Conservation (phyloP, 2,113 vertebrate genomes). For the Mungos mungo region DNA sequence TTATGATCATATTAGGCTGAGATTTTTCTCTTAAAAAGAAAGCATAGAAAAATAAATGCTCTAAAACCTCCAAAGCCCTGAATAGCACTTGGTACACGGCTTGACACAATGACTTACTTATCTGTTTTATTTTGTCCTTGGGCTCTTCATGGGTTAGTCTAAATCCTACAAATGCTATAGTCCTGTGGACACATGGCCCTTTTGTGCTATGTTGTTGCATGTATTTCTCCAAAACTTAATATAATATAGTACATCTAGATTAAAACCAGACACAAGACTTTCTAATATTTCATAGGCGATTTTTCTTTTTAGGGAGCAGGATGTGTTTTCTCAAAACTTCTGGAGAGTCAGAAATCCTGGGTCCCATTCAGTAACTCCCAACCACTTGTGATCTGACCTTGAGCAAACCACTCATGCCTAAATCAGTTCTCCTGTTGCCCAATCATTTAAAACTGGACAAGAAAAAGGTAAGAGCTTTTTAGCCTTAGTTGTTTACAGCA, state of each 20-base stretch:
- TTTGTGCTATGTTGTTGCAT: not conserved
- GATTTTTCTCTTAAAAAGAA: conserved; percentile 23
- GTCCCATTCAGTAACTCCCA: conserved; percentile 18
- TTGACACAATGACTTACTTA: not conserved
- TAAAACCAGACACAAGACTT: conserved; percentile 39
- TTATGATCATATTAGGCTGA: conserved; percentile 19
- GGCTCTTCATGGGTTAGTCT: not conserved
- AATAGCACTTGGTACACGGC: not conserved
- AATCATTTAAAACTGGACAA: not conserved
- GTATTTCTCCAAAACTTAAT: not conserved
- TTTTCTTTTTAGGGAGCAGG: not conserved
- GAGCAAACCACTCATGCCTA: conserved; percentile 23
- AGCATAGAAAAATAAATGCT: not conserved
- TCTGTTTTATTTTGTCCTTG: not conserved
- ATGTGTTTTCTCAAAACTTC: not conserved
- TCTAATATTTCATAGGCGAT: not conserved
- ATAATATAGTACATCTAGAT: not conserved
- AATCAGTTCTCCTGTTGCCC: not conserved
- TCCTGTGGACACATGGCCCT: not conserved
- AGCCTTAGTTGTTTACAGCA: not conserved
- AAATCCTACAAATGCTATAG: not conserved
- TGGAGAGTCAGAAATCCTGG: not conserved
- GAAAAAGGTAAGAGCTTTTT: not conserved
- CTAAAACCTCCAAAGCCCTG: not conserved
- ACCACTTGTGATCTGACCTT: not conserved